Evolutionary conservation across 1,140 invertebrate genomes (phyloP), one percentile per base, ranked within the genome.

Genomic region (Proales similis): DNA sequence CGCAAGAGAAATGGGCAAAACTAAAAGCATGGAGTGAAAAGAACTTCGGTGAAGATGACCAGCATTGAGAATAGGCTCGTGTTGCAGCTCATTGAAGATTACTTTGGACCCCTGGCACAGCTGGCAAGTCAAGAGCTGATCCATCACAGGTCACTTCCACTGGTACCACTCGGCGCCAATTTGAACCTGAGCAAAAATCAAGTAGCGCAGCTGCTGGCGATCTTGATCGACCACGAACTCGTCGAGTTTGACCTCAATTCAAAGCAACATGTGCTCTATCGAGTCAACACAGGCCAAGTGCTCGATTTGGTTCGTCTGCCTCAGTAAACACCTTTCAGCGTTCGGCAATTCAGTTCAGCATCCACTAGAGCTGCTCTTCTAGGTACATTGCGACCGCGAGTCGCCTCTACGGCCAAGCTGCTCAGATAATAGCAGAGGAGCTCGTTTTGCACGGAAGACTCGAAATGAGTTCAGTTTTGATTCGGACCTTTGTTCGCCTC

Each of bases 391-490:
- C 9, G 14, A 9, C 14, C 9, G 33, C 14, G 9, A 9, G 9
- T 36, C 9, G 33, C 14, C 22, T 36, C 38, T 38, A 53, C 17
- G 49, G 49, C 17, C 24, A 53, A 3, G 38, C 42, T 9, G 49
- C 30, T 2, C 9, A 19, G 11, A 14, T 36, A n/a, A 38, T 53
- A 17, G 27, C 29, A 5, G 14, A 38, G 11, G 20, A 36, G 29
- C 19, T 53, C 19, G 38, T 26, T 36, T 33, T 53, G 14, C 32
- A 53, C 17, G 49, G 49, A 12, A 39, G 33, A 7, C 12, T 53
- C n/a, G 30, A 53, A 38, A 36, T 36, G 49, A 53, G 49, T 39
- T 36, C 42, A 20, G 22, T 53, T n/a, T n/a, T n/a, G n/a, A n/a
- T n/a, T n/a, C n/a, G n/a, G n/a, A n/a, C n/a, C n/a, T n/a, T n/a